A percentile compares a stretch with the other conserved stretches of the same genome.
Evolutionary conservation across 2,797 vertebrate species (phyloP).

Genomic region (Rhinogobio ventralis): DNA sequence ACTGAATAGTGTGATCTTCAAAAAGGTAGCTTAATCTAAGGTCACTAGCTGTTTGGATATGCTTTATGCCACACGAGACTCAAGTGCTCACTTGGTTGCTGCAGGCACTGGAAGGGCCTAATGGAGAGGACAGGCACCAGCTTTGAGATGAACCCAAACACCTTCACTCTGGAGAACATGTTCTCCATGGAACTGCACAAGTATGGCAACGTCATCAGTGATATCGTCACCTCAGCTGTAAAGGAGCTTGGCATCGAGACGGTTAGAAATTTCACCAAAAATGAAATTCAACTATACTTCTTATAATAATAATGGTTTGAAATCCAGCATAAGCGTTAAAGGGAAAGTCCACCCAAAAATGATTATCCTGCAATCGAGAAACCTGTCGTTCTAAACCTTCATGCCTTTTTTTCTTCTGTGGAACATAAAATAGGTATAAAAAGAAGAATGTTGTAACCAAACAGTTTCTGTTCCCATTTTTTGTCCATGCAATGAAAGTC

Average conservation of each 20-base stretch:
- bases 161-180: constrained; percentile 96
- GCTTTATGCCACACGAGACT: neutral
- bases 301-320: neutral
- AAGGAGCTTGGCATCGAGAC: constrained; percentile 96
- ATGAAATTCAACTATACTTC: neutral
- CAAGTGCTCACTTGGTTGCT: neutral
- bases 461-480: neutral
- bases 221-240: constrained; percentile 89
- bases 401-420: neutral
- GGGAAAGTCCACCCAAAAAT: neutral
- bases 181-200: constrained; percentile 95
- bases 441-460: neutral
- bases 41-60: neutral
- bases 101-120: constrained; percentile 93
- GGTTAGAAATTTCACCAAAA: constrained; percentile 69
- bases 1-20: neutral
- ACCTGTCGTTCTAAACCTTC: neutral
- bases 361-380: neutral
- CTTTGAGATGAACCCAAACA: constrained; percentile 90
- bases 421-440: neutral
- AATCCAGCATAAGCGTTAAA: neutral
- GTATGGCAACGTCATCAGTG: constrained; percentile 82
- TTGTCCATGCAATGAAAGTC: neutral
- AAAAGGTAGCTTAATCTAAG: neutral
- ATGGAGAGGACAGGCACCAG: constrained; percentile 86